Conservation (phyloP, 2,888 invertebrate species). For the Caenorhabditis wallacei region DNA sequence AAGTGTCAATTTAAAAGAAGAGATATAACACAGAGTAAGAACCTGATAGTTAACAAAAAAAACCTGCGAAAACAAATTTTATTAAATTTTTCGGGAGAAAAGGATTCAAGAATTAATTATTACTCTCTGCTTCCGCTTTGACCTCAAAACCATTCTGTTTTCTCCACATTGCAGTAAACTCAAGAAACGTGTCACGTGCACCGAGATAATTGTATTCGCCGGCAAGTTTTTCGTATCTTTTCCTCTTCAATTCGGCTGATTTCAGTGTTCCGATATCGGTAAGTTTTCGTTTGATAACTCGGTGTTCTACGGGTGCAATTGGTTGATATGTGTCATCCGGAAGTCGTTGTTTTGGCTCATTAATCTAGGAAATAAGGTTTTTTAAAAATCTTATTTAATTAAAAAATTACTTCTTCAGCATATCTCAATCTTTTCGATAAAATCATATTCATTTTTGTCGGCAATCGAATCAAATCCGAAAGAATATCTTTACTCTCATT, state of each 20-base stretch:
- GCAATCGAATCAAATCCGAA: background rate
- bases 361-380: conserved; percentile 4
- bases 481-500: background rate
- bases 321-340: conserved; percentile 4
- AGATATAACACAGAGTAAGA: background rate
- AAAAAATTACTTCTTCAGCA: conserved; percentile 11
- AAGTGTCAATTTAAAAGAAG: background rate
- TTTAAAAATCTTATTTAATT: background rate
- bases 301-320: conserved; percentile 17
- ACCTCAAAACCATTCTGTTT: conserved; percentile 81
- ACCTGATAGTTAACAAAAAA: too few species aligned
- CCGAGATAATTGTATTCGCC: conserved; percentile 14
- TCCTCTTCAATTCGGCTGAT: conserved; percentile 1
- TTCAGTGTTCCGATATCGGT: background rate
- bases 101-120: too few species aligned
- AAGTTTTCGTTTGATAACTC: conserved; percentile 9
- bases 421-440: background rate
- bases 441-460: background rate
- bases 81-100: too few species aligned
- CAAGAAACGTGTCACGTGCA: conserved; percentile 10
- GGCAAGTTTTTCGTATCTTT: background rate
- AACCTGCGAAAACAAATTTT: too few species aligned
- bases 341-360: conserved; percentile 10
- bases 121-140: background rate
- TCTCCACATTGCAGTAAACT: conserved; percentile 9